Conservation (phyloP, 2,113 vertebrate species). For the Pedetes capensis region DNA sequence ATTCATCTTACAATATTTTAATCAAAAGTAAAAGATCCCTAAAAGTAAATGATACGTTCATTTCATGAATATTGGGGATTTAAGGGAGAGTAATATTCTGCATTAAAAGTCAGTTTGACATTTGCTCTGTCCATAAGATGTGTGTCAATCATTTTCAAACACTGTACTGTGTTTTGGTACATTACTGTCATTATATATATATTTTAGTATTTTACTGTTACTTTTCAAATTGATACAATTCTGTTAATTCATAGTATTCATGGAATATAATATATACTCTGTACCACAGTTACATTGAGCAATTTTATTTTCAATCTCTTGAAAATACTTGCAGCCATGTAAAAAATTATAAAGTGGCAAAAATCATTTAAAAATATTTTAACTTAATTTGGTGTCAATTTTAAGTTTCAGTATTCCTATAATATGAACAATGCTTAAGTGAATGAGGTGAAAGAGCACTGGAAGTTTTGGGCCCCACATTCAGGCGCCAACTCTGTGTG, state of each 20-base stretch:
- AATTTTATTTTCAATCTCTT: background rate
- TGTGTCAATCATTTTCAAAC: background rate
- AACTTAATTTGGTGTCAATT: background rate
- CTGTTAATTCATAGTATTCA: background rate
- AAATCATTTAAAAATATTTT: background rate
- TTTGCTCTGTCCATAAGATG: background rate
- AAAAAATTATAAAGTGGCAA: background rate
- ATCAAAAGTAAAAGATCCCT: background rate
- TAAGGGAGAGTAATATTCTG: background rate
- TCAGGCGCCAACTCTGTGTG: too few relatives aligned
- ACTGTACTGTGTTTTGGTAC: background rate
- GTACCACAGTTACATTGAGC: background rate
- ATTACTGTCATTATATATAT: background rate
- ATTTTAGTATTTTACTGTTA: background rate
- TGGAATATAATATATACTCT: background rate
- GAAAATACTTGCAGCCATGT: background rate
- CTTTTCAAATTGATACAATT: background rate
- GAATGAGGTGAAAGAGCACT: background rate
- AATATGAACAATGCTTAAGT: fast-evolving
- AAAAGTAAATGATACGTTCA: too few relatives aligned
- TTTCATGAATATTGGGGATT: background rate
- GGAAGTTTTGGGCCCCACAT: too few relatives aligned
- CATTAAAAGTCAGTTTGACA: background rate
- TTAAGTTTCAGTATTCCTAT: background rate
- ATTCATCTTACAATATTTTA: background rate